Evolutionary conservation across 1,140 invertebrate species (phyloP), one percentile per base, ranked within the genome.

Genomic region (Subanguina moxae): DNA sequence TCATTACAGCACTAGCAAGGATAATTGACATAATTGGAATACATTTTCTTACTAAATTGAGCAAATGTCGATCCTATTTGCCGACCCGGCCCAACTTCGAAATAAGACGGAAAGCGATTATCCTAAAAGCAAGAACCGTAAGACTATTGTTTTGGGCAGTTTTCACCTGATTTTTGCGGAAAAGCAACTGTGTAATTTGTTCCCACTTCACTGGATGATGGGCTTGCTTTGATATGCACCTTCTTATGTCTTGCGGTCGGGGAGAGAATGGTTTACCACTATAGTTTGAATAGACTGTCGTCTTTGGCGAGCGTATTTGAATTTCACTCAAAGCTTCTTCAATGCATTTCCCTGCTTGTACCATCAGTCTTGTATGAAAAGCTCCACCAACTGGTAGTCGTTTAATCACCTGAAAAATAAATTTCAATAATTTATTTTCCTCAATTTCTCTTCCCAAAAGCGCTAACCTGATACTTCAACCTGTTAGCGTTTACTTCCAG

Each of bases 361-460:
- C 76, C 94, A 97, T 96, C 0, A 94, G 83, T 13, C 85, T 83
- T 0, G 91, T 91, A 80, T 97, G 94, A 84, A 94, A 96, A 13
- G 93, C 93, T 27, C 93, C 94, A 70, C 88, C 89, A 0, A 94
- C 91, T 23, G 89, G 87, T 30, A 97, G 84, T 65, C 88, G 85
- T 80, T 89, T 90, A 3, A 90, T 81, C 45, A 87, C 87, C 45
- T 74, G 27, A 48, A 59, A 38, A 9, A 43, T n/a, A n/a, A n/a
- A n/a, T n/a, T n/a, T n/a, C n/a, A n/a, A n/a, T n/a, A n/a, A n/a
- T n/a, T n/a, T n/a, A n/a, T n/a, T n/a, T n/a, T n/a, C n/a, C n/a
- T n/a, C n/a, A n/a, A n/a, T n/a, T n/a, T n/a, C n/a, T n/a, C n/a
- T n/a, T n/a, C n/a, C n/a, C n/a, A 42, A 23, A 8, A 0, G 19